Base-by-base conservation (phyloP, 92 coral and sea anemone genomes). In the Palythoa caribaeorum region DNA sequence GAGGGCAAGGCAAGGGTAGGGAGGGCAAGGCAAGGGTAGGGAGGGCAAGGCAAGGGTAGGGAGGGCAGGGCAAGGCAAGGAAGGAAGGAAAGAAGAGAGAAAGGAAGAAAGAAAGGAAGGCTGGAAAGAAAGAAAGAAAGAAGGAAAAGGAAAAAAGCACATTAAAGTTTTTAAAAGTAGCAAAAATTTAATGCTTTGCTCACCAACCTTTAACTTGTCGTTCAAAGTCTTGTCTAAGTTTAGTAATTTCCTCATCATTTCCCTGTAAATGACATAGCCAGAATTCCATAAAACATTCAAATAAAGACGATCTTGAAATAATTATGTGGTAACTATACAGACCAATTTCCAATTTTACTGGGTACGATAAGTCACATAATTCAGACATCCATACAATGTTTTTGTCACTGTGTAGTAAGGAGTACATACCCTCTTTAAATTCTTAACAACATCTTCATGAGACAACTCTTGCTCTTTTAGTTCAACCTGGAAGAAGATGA, bases 371-470 rank as follows among this genome's bases (percentile, higher is more conserved):
- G 11, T 1, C 9, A 9, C 1, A 55, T 55, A 44, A 44, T 55
- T 55, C 62, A 55, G 14, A 55, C 28, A 28, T 55, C 11, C 65
- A 13, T 3, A 55, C 62, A 55, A 59, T 6, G 0, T 13, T 15
- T 59, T 59, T 14, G 1, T 12, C n/a, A 59, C 28, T 28, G 28
- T 28, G 28, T 28, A 28, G 28, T 28, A 48, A 60, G 16, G 51
- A 36, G 39, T 52, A 72, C 92, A 65, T 87, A 97, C 99, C 92
- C 96, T 94, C 87, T 97, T 97, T 7, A 97, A 93, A 80, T 97
- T 97, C 80, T 97, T 97, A 17, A 97, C 94, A 44, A 97, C 98
- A 89, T 97, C 99, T 90, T 97, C 99, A 87, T 97, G 99, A 53
- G 99, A 92, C 78, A 97, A 88, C 76, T 97, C 99, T 84, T 97